Evolutionary conservation across 2,888 invertebrate species (phyloP).

Genomic region (Nomada lathburiana): DNA sequence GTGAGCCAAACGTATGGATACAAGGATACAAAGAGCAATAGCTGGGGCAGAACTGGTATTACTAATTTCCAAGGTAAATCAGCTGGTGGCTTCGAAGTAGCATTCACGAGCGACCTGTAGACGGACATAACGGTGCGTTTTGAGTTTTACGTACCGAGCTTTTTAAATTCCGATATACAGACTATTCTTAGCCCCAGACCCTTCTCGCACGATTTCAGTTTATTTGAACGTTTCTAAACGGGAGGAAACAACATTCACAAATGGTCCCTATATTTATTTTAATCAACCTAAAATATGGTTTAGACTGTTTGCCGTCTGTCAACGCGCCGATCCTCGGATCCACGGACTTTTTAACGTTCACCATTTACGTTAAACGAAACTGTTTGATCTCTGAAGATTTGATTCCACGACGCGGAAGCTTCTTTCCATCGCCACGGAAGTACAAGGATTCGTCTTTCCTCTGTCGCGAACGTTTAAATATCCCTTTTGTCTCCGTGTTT

Average conservation of each 20-base stretch:
- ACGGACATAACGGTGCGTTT: constrained; percentile 22
- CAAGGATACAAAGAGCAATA: background rate
- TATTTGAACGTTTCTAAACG: constrained; percentile 56
- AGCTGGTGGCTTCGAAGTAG: background rate
- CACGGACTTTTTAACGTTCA: background rate
- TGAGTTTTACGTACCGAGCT: constrained; percentile 23
- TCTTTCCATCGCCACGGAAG: background rate
- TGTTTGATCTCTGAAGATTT: constrained; percentile 14
- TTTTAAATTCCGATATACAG: constrained; percentile 50
- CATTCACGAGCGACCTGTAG: background rate
- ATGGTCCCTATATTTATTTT: constrained; percentile 51
- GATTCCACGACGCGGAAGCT: background rate
- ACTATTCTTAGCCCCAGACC: constrained; percentile 43
- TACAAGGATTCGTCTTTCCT: no score
- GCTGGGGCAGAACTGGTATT: background rate
- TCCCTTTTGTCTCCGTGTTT: background rate
- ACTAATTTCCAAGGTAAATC: background rate
- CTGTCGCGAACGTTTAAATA: no score
- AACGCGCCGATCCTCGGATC: constrained; percentile 5
- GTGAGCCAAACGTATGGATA: background rate
- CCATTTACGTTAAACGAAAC: background rate
- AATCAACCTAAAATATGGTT: constrained; percentile 49
- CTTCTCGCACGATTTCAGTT: constrained; percentile 36
- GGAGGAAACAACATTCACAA: constrained; percentile 44
- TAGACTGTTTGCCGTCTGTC: constrained; percentile 37